Evolutionary conservation across 2,888 invertebrate species (phyloP).

Genomic region (Orchesellides sinensis): DNA sequence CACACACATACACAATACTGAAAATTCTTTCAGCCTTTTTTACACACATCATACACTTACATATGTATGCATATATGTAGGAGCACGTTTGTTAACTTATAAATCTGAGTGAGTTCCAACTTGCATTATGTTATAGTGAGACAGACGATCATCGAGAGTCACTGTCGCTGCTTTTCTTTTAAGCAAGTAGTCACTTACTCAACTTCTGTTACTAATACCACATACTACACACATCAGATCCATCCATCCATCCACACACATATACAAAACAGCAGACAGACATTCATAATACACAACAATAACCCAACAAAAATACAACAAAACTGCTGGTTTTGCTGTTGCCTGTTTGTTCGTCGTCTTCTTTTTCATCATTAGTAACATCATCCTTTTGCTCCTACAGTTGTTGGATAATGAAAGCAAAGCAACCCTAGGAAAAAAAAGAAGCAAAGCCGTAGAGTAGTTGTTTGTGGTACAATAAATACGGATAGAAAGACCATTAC

Average conservation of each 20-base stretch:
- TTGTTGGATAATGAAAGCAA: conserved; percentile 53
- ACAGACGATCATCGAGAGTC: conserved; percentile 62
- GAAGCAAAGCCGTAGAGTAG: conserved; percentile 45
- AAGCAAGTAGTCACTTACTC: conserved; percentile 17
- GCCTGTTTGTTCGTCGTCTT: conserved; percentile 51
- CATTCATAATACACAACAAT: conserved; percentile 41
- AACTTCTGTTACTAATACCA: conserved; percentile 15
- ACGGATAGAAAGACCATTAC: conserved; percentile 50
- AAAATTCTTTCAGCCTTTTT: conserved; percentile 57
- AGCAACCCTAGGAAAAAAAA: conserved; percentile 40
- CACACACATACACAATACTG: background rate
- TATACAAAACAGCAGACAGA: conserved; percentile 32
- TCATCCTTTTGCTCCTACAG: conserved; percentile 42
- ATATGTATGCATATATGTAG: background rate
- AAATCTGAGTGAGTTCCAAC: conserved; percentile 33
- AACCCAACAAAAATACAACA: conserved; percentile 43
- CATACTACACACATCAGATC: conserved; percentile 44
- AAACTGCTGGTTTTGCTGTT: conserved; percentile 58
- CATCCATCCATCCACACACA: conserved; percentile 49
- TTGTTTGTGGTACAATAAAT: conserved; percentile 43
- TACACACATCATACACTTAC: conserved; percentile 26
- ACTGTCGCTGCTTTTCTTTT: conserved; percentile 61
- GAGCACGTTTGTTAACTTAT: conserved; percentile 53
- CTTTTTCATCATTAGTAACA: conserved; percentile 59
- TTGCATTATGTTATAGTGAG: conserved; percentile 48